phyloP scores from a whole-genome alignment of 1,140 invertebrate species.

The Lepeophtheirus salmonis region DNA sequence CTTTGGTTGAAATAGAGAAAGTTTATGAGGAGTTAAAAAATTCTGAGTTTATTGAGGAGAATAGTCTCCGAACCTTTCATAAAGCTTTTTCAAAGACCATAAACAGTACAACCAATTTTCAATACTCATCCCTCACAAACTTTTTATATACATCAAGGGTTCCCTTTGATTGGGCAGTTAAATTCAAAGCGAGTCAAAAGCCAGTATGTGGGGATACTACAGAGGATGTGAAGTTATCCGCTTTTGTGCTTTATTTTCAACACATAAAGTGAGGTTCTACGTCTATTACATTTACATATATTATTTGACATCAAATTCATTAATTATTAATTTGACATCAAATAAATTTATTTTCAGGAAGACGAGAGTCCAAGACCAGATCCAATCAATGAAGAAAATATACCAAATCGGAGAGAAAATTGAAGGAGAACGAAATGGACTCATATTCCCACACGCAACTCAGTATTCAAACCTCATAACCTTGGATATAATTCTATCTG shows the following conservation, averaged over 20 bases:
- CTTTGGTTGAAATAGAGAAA: neutral
- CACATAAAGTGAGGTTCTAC: slow-evolving; percentile 16
- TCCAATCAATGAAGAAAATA: slow-evolving; percentile 14
- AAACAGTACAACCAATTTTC: neutral
- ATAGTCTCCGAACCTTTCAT: neutral
- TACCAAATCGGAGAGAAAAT: slow-evolving; percentile 9
- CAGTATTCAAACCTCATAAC: slow-evolving; percentile 22
- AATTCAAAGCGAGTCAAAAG: neutral
- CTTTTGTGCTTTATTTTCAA: slow-evolving; percentile 19
- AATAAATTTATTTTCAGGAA: neutral
- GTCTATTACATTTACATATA: neutral
- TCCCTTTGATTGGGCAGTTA: neutral
- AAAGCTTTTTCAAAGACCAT: neutral
- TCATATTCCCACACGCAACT: slow-evolving; percentile 19
- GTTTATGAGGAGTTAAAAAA: neutral
- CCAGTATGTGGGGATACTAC: neutral
- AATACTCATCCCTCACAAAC: neutral
- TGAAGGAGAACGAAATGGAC: slow-evolving; percentile 18
- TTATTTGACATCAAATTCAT: neutral
- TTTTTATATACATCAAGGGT: neutral
- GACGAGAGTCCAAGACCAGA: neutral
- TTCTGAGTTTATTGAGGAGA: neutral
- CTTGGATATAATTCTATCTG: slow-evolving; percentile 33
- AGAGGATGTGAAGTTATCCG: neutral
- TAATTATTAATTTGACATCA: neutral